Evolutionary conservation across 2,888 invertebrate species (phyloP).

Genomic region (Ormyrus pomaceus): DNA sequence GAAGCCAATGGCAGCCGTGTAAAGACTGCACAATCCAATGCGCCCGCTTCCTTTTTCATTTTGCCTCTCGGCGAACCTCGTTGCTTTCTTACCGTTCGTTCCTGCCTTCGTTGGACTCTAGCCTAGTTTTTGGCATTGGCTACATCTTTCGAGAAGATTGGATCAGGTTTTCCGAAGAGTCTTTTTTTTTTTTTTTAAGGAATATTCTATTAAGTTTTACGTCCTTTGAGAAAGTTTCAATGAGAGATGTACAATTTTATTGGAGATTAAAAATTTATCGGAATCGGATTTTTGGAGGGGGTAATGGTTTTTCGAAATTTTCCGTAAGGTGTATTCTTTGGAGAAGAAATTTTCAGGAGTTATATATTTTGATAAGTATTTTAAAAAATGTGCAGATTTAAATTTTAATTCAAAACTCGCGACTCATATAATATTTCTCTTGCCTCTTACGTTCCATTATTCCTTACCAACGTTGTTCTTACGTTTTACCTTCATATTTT

Average conservation of each 20-base stretch:
- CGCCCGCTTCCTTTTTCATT: constrained; percentile 32
- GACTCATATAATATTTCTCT: too few species aligned
- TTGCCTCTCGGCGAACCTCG: background rate
- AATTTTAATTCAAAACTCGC: background rate
- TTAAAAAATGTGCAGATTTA: background rate
- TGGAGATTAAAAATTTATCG: too few species aligned
- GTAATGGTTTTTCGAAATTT: too few species aligned
- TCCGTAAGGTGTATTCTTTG: too few species aligned
- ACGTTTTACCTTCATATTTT: background rate
- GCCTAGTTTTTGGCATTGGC: constrained; percentile 11
- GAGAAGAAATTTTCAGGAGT: background rate
- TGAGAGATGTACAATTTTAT: too few species aligned
- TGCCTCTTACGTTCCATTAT: too few species aligned
- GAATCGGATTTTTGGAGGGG: too few species aligned
- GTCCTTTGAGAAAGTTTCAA: too few species aligned
- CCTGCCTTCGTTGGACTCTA: constrained; percentile 8
- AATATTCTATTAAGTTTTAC: too few species aligned
- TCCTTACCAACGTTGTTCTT: background rate
- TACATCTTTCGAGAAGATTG: too few species aligned
- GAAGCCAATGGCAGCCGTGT: constrained; percentile 31
- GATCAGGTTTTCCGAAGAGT: too few species aligned
- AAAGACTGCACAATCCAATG: constrained; percentile 32
- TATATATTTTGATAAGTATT: constrained; percentile 3
- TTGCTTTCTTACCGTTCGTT: background rate
- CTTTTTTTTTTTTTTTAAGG: too few species aligned